phyloP scores from a whole-genome alignment of 2,113 vertebrate genomes.

The Mastomys natalensis region DNA sequence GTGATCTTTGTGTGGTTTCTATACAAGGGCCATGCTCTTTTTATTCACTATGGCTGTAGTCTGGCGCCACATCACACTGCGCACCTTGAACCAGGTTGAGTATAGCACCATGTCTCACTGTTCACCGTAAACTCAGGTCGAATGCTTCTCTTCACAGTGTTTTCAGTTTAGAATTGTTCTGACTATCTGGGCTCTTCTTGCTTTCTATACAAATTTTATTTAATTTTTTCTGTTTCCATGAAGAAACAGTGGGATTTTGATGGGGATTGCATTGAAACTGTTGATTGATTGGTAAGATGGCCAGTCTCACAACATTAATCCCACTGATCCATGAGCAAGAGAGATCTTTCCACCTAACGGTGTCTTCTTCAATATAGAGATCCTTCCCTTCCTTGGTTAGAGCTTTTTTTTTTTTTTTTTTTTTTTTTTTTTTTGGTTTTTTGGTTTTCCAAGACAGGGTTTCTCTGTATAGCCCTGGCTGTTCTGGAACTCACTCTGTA shows the following conservation, averaged over 20 bases:
- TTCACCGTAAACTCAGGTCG: background rate
- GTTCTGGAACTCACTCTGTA: no score
- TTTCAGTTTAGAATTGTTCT: background rate
- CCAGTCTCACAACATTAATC: background rate
- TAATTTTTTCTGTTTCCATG: background rate
- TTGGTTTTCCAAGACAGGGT: no score
- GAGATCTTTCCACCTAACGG: background rate
- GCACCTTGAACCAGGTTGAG: background rate
- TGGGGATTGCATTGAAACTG: background rate
- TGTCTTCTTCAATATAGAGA: background rate
- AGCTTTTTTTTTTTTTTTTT: no score
- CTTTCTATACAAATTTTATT: background rate
- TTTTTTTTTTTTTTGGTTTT: no score
- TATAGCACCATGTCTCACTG: background rate
- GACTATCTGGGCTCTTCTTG: background rate
- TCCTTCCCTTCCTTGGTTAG: background rate
- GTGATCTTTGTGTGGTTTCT: no score
- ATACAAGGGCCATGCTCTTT: background rate
- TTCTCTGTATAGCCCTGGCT: no score
- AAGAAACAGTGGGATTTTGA: background rate
- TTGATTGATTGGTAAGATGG: background rate
- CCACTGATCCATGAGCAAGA: background rate
- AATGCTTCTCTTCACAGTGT: background rate
- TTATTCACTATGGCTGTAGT: background rate
- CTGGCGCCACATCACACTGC: no score